A percentile compares a stretch with the other conserved stretches of the same genome.
Evolutionary conservation across 2,113 vertebrate species (phyloP).

Genomic region (Mormyrus iriodes): DNA sequence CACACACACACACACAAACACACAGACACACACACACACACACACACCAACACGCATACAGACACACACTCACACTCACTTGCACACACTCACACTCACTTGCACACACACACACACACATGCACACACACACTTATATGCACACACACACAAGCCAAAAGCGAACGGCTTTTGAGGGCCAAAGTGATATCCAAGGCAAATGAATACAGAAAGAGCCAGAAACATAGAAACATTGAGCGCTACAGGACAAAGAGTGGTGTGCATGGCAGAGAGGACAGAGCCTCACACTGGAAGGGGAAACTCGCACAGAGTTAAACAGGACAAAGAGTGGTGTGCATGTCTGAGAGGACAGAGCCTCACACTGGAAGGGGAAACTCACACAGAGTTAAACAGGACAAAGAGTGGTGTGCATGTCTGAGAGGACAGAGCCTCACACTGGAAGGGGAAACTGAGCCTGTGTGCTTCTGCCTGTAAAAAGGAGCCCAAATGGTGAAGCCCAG

Average conservation of each 20-base stretch:
- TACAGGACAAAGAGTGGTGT: background rate
- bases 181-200: slow-evolving; percentile 16
- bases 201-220: slow-evolving; percentile 47
- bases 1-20: slow-evolving; percentile 43
- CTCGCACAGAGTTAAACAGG: too few species aligned
- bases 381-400: too few species aligned
- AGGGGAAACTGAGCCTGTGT: background rate
- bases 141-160: slow-evolving; percentile 16
- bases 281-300: too few species aligned
- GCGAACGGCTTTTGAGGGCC: background rate
- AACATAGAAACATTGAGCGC: slow-evolving; percentile 31
- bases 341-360: too few species aligned
- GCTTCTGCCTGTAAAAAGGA: background rate
- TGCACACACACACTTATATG: slow-evolving; percentile 24
- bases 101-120: slow-evolving; percentile 28
- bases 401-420: background rate
- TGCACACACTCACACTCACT: slow-evolving; percentile 33
- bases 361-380: too few species aligned
- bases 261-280: too few species aligned
- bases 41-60: slow-evolving; percentile 11
- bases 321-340: too few species aligned
- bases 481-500: background rate
- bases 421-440: background rate
- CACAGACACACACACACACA: slow-evolving; percentile 33
- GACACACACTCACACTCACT: slow-evolving; percentile 26